These are phyloP conservation scores for Tupaia chinensis DNA, from an alignment of 2,113 vertebrate genomes.

Conservation along the genomic window DNA sequence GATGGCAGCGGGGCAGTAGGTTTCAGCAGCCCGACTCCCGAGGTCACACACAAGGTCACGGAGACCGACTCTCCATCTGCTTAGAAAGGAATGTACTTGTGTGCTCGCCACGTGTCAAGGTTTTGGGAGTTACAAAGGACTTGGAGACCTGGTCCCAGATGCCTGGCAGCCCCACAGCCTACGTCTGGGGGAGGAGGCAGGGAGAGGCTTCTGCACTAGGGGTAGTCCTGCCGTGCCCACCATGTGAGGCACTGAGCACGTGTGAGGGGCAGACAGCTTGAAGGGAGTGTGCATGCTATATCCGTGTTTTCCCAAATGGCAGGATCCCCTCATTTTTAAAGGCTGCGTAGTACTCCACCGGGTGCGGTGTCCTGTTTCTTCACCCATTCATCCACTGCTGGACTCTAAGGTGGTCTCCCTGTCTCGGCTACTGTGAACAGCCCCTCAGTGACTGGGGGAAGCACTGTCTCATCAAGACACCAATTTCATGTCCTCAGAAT, in stretches of 20 bases:
- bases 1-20: background rate
- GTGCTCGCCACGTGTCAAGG: background rate
- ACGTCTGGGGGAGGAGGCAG: background rate
- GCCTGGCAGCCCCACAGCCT: too few species aligned
- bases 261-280: background rate
- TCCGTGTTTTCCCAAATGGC: background rate
- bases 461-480: too few species aligned
- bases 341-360: background rate
- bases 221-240: too few species aligned
- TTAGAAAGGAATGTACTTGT: background rate
- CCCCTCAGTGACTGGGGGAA: background rate
- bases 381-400: background rate
- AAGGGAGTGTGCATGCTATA: rapidly evolving
- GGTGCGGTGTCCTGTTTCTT: background rate
- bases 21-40: background rate
- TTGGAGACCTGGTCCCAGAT: background rate
- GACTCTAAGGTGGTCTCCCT: background rate
- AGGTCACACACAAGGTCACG: background rate
- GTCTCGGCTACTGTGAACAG: background rate
- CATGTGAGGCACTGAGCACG: too few species aligned
- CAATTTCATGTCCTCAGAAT: background rate
- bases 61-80: background rate
- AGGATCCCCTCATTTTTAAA: background rate
- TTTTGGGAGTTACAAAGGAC: background rate
- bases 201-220: background rate